Conservation (phyloP, 2,888 invertebrate species). For the Nezara viridula region DNA sequence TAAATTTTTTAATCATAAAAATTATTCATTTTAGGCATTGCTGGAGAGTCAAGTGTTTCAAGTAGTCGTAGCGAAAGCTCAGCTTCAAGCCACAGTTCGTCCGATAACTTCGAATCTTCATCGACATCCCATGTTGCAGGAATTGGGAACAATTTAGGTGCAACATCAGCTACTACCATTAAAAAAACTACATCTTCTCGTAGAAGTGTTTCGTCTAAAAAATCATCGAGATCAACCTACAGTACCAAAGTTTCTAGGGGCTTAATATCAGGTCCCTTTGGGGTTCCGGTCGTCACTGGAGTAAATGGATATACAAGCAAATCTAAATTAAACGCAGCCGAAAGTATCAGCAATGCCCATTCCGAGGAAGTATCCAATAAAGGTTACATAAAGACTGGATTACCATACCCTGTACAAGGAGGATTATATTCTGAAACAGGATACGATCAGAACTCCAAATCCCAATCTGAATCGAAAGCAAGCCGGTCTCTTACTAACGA, state of each 20-base stretch:
- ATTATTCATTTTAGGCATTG: background rate
- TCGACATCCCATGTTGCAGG: background rate
- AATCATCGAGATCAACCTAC: background rate
- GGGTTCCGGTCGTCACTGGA: background rate
- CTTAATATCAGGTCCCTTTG: background rate
- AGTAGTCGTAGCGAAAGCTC: background rate
- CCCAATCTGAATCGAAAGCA: background rate
- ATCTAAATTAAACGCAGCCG: background rate
- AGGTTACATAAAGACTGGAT: background rate
- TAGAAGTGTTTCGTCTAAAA: background rate
- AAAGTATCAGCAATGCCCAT: background rate
- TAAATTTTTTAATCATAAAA: too few relatives aligned
- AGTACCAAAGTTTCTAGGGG: background rate
- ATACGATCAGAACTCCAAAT: background rate
- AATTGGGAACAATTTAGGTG: background rate
- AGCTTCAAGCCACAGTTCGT: conserved; percentile 4
- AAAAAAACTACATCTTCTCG: background rate
- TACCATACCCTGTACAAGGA: background rate
- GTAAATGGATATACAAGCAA: background rate
- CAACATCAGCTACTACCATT: background rate
- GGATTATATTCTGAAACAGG: background rate
- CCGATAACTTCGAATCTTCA: background rate
- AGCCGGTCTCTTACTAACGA: background rate
- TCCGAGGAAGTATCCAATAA: background rate
- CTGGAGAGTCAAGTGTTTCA: background rate